Conservation (phyloP, 2,888 invertebrate genomes). For the Ochropleura plecta region DNA sequence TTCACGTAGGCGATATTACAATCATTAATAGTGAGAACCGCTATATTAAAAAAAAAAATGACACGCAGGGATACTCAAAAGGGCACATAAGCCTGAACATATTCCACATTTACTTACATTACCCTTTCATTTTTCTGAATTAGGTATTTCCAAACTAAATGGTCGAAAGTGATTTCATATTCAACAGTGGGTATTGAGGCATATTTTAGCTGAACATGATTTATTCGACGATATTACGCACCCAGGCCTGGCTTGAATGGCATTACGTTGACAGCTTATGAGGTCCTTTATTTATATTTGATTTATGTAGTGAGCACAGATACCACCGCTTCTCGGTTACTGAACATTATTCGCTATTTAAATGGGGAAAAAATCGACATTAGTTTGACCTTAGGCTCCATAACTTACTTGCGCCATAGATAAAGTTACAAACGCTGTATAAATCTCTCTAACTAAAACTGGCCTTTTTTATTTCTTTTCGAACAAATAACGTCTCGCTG, state of each 20-base stretch:
- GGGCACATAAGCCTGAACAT: slow-evolving; percentile 24
- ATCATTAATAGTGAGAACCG: slow-evolving; percentile 13
- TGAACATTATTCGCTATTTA: slow-evolving; percentile 72
- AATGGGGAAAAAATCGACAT: slow-evolving; percentile 64
- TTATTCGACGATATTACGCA: slow-evolving; percentile 89
- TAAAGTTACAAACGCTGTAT: slow-evolving; percentile 56
- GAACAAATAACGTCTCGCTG: slow-evolving; percentile 41
- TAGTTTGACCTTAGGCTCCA: slow-evolving; percentile 57
- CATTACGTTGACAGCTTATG: slow-evolving; percentile 89
- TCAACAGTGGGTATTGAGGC: slow-evolving; percentile 85
- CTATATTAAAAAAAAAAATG: slow-evolving; percentile 33
- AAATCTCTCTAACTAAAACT: slow-evolving; percentile 56
- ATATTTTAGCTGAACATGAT: slow-evolving; percentile 88
- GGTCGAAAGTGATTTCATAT: slow-evolving; percentile 83
- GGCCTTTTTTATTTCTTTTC: slow-evolving; percentile 58
- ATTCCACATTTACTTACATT: slow-evolving; percentile 42
- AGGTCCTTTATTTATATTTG: slow-evolving; percentile 89
- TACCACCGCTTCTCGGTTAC: slow-evolving; percentile 75
- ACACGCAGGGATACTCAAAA: slow-evolving; percentile 17
- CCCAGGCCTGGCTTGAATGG: slow-evolving; percentile 86
- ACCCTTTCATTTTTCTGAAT: slow-evolving; percentile 63
- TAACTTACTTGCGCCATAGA: slow-evolving; percentile 51
- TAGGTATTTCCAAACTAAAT: slow-evolving; percentile 73
- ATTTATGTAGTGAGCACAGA: slow-evolving; percentile 89
- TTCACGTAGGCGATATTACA: slow-evolving; percentile 7